These are phyloP conservation scores for Hyles euphorbiae DNA, from an alignment of 1,140 invertebrate species.

Conservation along the genomic window DNA sequence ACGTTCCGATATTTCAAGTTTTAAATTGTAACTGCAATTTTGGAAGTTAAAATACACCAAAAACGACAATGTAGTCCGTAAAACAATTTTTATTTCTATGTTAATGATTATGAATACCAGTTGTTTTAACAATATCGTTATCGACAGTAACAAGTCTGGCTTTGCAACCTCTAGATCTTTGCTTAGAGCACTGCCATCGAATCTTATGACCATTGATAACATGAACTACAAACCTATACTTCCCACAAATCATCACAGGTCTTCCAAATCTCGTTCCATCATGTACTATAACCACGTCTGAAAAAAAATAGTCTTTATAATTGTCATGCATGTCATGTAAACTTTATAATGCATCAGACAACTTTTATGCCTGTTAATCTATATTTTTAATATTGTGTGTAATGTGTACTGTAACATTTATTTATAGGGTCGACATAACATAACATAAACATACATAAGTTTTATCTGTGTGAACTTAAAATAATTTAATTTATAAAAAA, in stretches of 20 bases:
- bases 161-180: slow-evolving; percentile 14
- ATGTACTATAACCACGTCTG: background rate
- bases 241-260: background rate
- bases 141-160: slow-evolving; percentile 17
- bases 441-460: no score
- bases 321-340: no score
- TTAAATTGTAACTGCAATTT: background rate
- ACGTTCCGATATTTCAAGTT: background rate
- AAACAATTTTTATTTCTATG: no score
- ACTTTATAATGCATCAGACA: no score
- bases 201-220: slow-evolving; percentile 1
- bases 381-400: no score
- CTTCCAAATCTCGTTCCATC: background rate
- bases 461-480: no score
- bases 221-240: slow-evolving; percentile 7
- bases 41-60: background rate
- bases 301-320: background rate
- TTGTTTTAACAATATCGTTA: slow-evolving; percentile 12
- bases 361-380: no score
- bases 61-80: background rate
- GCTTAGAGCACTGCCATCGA: slow-evolving; percentile 19
- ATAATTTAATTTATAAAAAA: no score
- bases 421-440: no score
- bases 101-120: slow-evolving; percentile 6
- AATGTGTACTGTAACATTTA: no score